Evolutionary conservation across 2,888 invertebrate genomes (phyloP).

Genomic region (Stomorhina lunata): DNA sequence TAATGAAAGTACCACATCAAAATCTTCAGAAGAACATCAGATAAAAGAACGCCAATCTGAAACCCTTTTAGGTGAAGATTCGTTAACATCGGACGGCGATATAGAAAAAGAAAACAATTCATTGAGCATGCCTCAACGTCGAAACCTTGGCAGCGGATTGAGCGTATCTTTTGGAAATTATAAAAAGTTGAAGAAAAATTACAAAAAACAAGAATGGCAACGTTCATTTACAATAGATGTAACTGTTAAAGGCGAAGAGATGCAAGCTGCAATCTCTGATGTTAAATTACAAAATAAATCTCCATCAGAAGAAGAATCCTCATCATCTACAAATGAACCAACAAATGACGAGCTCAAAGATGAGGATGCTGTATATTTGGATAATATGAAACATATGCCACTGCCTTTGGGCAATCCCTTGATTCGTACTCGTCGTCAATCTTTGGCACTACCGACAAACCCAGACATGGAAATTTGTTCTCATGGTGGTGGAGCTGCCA

Average conservation of each 20-base stretch:
- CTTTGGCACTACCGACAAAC: constrained; percentile 66
- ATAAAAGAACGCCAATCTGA: background rate
- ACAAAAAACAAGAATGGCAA: constrained; percentile 38
- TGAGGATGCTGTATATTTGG: constrained; percentile 67
- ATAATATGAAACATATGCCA: constrained; percentile 69
- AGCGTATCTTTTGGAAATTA: constrained; percentile 65
- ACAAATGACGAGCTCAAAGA: constrained; percentile 28
- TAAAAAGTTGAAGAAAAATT: constrained; percentile 50
- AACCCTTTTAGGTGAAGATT: background rate
- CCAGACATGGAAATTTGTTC: constrained; percentile 47
- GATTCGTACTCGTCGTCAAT: constrained; percentile 72
- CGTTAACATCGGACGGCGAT: constrained; percentile 13
- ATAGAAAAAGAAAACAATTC: constrained; percentile 37
- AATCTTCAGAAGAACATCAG: background rate
- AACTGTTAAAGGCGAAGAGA: constrained; percentile 48
- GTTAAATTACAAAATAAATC: constrained; percentile 34
- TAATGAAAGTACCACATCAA: background rate
- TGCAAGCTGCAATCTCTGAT: background rate
- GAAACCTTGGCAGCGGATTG: constrained; percentile 27
- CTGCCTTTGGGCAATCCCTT: constrained; percentile 71
- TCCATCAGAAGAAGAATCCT: background rate
- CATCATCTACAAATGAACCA: background rate
- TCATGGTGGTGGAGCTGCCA: background rate
- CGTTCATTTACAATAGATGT: constrained; percentile 69
- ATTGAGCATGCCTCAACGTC: background rate